These are phyloP conservation scores for Allobates femoralis DNA, from an alignment of 2,797 vertebrate species.

Conservation along the genomic window DNA sequence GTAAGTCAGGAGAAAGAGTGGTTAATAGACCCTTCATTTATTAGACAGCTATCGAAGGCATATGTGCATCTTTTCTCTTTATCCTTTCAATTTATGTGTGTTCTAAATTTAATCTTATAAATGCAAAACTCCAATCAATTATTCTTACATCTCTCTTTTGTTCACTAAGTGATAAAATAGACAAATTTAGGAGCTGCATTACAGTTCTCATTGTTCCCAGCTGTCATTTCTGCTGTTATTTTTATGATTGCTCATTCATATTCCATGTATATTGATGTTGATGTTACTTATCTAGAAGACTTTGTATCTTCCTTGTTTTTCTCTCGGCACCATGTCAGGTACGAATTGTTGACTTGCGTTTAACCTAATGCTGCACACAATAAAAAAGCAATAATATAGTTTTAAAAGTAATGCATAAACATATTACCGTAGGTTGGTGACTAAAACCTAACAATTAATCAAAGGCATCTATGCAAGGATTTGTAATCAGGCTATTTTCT, in stretches of 20 bases:
- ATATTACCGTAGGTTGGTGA: neutral
- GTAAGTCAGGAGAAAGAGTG: no score
- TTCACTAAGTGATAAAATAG: neutral
- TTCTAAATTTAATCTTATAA: neutral
- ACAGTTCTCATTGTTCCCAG: neutral
- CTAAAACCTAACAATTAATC: neutral
- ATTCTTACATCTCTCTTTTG: neutral
- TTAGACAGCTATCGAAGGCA: no score
- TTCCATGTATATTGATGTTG: neutral
- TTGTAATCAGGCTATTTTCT: neutral
- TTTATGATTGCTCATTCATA: neutral
- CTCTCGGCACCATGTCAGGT: neutral
- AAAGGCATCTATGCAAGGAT: neutral
- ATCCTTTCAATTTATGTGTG: neutral
- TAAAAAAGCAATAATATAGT: neutral
- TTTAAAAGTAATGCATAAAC: neutral
- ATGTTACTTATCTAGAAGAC: slow-evolving; percentile 4
- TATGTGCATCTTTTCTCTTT: neutral
- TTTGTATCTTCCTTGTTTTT: neutral
- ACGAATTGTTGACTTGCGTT: neutral
- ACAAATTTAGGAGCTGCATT: neutral
- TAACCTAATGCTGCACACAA: neutral
- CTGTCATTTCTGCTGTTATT: no score
- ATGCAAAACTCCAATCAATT: neutral
- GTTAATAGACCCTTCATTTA: no score